These are phyloP conservation scores for Plutomurus gul DNA, from an alignment of 1,140 invertebrate species.

Conservation along the genomic window DNA sequence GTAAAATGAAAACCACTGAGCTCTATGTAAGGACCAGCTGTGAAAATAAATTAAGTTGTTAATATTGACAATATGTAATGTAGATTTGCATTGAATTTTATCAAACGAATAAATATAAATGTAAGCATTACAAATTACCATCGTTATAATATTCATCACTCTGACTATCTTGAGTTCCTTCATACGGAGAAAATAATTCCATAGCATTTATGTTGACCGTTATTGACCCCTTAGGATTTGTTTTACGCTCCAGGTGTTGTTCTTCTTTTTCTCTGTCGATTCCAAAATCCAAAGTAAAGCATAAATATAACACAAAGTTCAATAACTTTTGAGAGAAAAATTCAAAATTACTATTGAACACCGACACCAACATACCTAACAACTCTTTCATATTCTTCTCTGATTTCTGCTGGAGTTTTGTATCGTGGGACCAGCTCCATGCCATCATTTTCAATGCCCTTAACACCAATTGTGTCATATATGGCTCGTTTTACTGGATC, in stretches of 20 bases:
- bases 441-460: constrained; percentile 85
- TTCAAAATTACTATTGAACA: not conserved
- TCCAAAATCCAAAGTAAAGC: no score
- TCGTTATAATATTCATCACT: constrained; percentile 62
- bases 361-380: constrained; percentile 59
- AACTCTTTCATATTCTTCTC: constrained; percentile 90
- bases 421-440: constrained; percentile 89
- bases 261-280: constrained; percentile 37
- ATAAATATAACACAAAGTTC: no score
- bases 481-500: constrained; percentile 79
- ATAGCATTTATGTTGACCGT: constrained; percentile 89
- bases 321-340: no score
- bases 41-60: constrained; percentile 59
- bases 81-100: not conserved
- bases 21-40: constrained; percentile 72
- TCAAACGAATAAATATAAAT: not conserved
- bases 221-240: constrained; percentile 86
- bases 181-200: constrained; percentile 77
- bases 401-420: constrained; percentile 88
- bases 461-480: constrained; percentile 76
- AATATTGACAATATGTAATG: not conserved
- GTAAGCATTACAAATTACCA: no score
- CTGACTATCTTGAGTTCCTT: constrained; percentile 68
- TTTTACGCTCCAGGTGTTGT: constrained; percentile 59
- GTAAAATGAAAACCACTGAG: constrained; percentile 87